Conservation (phyloP, 2,888 invertebrate genomes). For the Caenorhabditis macrosperma region DNA sequence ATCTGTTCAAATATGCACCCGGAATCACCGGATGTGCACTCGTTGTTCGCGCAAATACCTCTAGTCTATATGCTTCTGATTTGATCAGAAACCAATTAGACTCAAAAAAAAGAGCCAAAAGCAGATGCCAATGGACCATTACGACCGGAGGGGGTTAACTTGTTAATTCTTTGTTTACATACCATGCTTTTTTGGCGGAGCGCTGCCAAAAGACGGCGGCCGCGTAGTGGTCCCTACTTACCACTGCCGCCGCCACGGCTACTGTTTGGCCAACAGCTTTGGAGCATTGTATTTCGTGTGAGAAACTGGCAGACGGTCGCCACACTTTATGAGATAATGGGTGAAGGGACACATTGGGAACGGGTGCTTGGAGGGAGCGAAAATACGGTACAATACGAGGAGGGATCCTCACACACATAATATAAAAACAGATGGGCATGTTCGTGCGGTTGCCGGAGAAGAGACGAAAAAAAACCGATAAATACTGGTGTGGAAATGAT, state of each 20-base stretch:
- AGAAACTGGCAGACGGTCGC: conserved; percentile 15
- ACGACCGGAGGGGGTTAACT: conserved; percentile 11
- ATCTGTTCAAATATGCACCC: conserved; percentile 42
- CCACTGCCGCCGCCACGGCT: conserved; percentile 18
- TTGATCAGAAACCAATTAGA: not conserved
- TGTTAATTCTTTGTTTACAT: conserved; percentile 44
- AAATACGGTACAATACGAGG: conserved; percentile 27
- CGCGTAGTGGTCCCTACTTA: conserved; percentile 24
- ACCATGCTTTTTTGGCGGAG: conserved; percentile 51
- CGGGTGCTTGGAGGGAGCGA: not conserved
- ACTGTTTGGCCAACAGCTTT: conserved; percentile 44
- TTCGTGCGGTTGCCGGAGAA: not conserved
- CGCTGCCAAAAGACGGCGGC: conserved; percentile 28
- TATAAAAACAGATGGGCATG: conserved; percentile 13
- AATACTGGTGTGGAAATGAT: conserved; percentile 12
- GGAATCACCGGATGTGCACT: conserved; percentile 19
- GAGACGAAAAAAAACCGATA: conserved; percentile 7
- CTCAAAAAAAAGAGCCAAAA: not conserved
- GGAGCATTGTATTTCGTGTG: conserved; percentile 51
- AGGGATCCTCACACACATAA: conserved; percentile 2
- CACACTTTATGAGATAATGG: conserved; percentile 36
- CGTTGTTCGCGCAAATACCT: conserved; percentile 19
- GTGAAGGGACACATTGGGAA: conserved; percentile 14
- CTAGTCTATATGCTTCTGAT: not conserved
- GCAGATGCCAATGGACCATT: not conserved